phyloP scores from a whole-genome alignment of 2,113 vertebrate genomes.

The Colaptes auratus region DNA sequence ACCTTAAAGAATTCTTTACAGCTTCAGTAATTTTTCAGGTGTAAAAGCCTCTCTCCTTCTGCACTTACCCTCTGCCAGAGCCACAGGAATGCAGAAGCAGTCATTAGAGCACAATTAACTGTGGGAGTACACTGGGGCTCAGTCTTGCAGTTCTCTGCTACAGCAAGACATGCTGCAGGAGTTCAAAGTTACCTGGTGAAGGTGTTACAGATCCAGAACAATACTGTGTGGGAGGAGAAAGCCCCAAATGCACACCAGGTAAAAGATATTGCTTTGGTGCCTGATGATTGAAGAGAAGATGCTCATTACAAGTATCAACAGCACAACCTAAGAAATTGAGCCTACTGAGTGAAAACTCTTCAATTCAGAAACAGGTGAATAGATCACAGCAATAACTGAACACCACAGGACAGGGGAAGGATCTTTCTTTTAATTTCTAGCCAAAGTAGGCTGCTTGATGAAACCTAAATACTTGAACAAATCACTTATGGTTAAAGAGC shows the following conservation, averaged over 20 bases:
- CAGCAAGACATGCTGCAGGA: neutral
- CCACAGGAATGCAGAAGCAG: conserved; percentile 25
- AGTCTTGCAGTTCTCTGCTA: neutral
- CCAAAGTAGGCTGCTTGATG: neutral
- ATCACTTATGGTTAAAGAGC: neutral
- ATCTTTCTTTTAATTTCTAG: neutral
- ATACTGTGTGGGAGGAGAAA: neutral
- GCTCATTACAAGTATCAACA: neutral
- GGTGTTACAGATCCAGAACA: neutral
- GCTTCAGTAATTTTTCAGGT: neutral
- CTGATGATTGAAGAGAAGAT: neutral
- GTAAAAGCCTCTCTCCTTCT: neutral
- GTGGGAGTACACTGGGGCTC: neutral
- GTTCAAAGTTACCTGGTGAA: neutral
- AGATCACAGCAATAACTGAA: neutral
- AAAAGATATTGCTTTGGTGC: conserved; percentile 54
- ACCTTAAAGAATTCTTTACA: neutral
- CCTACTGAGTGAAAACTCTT: conserved; percentile 3
- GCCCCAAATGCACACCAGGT: neutral
- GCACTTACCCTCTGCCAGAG: neutral
- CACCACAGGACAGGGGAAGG: neutral
- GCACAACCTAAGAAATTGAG: neutral
- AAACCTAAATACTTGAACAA: neutral
- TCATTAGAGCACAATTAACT: conserved; percentile 26
- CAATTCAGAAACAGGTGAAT: neutral